Base-by-base conservation (phyloP, 2,888 invertebrate genomes). In the Schizotus pectinicornis region DNA sequence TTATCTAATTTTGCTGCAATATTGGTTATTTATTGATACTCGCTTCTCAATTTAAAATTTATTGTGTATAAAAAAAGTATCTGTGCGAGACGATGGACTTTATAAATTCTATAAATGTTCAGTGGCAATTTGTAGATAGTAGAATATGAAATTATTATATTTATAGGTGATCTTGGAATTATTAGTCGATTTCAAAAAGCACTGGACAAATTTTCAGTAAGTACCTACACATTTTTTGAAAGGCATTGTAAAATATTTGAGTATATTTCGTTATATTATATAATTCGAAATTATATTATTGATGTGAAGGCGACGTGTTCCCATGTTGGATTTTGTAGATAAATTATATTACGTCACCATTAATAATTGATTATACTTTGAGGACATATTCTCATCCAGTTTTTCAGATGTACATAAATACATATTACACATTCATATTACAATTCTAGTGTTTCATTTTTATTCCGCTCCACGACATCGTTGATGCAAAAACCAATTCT, bases 71-170 rank as follows among this genome's bases (percentile, higher is more conserved):
- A 59, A 60, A 57, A 59, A 22, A 22, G 22, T 22, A 22, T 22
- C 22, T 63, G 61, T 57, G 48, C 49, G 59, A 48, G 45, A 34
- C 22, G 22, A 22, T 22, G 22, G 33, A 43, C 22, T 34, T 12
- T 50, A 11, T 33, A 36, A 61, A 59, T 50, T 63, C 52, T 69
- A 69, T 67, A 22, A 22, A 64, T 71, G 69, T 71, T 72, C 65
- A 63, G 68, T 72, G 72, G 71, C 72, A 71, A 72, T 70, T 64
- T 67, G 69, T 70, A 66, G 67, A 70, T 70, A 67, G 54, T 64
- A 64, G 53, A 61, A 61, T 56, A 62, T 60, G 43, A 53, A 53
- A 63, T 39, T 62, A 59, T 52, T 52, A 59, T 55, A 50, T 58
- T 54, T 56, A 50, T 59, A 59, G 43, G 56, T 46, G 37, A 59